Evolutionary conservation across 1,140 invertebrate species (phyloP).

Genomic region (Trissolcus basalis): DNA sequence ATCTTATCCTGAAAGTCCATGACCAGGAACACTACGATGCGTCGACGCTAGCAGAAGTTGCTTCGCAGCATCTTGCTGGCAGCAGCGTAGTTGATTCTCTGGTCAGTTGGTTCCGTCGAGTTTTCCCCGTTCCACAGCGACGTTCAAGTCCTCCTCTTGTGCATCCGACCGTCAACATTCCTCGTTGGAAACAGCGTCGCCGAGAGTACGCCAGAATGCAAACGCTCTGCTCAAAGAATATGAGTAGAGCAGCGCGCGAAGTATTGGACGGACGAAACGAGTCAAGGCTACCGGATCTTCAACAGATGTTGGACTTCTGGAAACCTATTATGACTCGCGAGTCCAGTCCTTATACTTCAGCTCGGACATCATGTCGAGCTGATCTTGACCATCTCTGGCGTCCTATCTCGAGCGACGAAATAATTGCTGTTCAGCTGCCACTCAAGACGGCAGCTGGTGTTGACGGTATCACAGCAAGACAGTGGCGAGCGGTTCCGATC

Average conservation of each 20-base stretch:
- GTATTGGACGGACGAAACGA: not conserved
- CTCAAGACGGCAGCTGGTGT: slow-evolving; percentile 22
- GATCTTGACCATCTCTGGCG: not conserved
- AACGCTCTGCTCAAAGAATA: not conserved
- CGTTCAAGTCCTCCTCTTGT: not conserved
- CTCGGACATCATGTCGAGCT: not conserved
- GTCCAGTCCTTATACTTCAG: not conserved
- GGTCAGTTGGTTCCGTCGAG: too few relatives aligned
- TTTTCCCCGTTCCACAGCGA: not conserved
- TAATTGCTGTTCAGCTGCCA: not conserved
- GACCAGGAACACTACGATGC: too few relatives aligned
- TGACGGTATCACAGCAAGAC: slow-evolving; percentile 15
- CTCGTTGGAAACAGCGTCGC: not conserved
- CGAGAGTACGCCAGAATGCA: not conserved
- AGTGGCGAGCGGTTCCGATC: slow-evolving; percentile 22
- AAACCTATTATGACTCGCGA: not conserved
- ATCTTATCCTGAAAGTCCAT: too few relatives aligned
- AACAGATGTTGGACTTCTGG: not conserved
- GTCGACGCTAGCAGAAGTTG: too few relatives aligned
- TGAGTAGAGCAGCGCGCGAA: not conserved
- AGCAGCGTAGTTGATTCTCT: too few relatives aligned
- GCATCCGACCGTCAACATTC: not conserved
- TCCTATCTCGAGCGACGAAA: not conserved
- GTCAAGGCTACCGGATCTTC: not conserved
- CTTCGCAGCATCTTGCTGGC: too few relatives aligned